phyloP scores from a whole-genome alignment of 2,888 invertebrate species.

The Palloptera scutellata region DNA sequence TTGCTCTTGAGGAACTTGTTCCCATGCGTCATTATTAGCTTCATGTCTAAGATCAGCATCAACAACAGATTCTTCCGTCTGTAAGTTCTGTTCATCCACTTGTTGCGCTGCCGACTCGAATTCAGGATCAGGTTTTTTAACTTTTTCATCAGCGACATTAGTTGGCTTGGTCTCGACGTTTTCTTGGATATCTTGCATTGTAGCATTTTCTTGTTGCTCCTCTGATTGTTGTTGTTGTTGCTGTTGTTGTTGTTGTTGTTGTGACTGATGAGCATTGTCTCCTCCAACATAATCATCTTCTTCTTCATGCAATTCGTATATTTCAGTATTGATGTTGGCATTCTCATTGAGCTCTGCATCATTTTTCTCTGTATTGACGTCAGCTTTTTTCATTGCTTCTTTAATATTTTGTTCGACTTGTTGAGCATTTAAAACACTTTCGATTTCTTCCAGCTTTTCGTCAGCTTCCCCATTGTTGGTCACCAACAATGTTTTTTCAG shows the following conservation, averaged over 20 bases:
- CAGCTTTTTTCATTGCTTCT: constrained; percentile 5
- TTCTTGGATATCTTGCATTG: constrained; percentile 5
- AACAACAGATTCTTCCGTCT: constrained; percentile 30
- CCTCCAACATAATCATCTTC: constrained; percentile 20
- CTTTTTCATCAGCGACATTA: not conserved
- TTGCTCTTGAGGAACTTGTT: not conserved
- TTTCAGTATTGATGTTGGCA: constrained; percentile 23
- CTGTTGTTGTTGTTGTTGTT: constrained; percentile 10
- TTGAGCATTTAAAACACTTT: constrained; percentile 9
- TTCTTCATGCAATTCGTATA: constrained; percentile 21
- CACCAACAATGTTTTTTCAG: not conserved
- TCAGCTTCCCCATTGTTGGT: not conserved
- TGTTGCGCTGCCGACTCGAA: constrained; percentile 23
- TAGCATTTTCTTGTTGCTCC: constrained; percentile 1
- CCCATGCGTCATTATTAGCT: not conserved
- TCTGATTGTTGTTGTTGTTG: not conserved
- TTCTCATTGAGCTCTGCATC: constrained; percentile 15
- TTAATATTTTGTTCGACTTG: not conserved
- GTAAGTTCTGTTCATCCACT: constrained; percentile 13
- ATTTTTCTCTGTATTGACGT: not conserved
- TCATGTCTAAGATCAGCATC: constrained; percentile 45
- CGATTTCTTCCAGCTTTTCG: not conserved
- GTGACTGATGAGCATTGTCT: constrained; percentile 23
- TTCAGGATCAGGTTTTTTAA: constrained; percentile 17
- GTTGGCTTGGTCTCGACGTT: constrained; percentile 1